Evolutionary conservation across 2,797 vertebrate genomes (phyloP), one percentile per base, ranked within the genome.

Genomic region (Silurus aristotelis): DNA sequence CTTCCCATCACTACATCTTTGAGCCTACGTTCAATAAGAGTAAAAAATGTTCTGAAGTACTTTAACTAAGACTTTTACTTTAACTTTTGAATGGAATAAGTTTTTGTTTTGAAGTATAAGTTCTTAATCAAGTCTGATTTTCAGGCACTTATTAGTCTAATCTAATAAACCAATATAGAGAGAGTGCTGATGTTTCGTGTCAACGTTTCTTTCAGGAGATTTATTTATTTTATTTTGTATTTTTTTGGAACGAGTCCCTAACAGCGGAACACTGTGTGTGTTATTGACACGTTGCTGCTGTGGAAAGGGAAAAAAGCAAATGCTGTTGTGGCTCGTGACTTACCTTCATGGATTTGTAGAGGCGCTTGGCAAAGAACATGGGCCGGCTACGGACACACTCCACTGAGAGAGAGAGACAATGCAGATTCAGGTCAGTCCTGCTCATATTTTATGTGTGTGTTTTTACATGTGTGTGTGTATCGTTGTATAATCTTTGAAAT

Each of bases 301-400:
- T 19, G 5, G 19, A 56, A 27, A 17, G 0, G 2, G 52, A 56
- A 76, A 5, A 58, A 19, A 76, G 25, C 31, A 2, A 8, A 31
- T 2, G 17, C 8, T 10, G 52, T 10, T 56, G n/a, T 56, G 52
- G 25, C 43, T n/a, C 5, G 76, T 31, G 15, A n/a, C 66, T 90
- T 91, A 99, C 98, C 96, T 99, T 99, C 98, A 99, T 99, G 83
- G 98, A 96, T 91, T 97, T 98, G 94, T 98, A 97, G 20, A 99
- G 96, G 31, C 96, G 94, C 86, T 92, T 97, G 81, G 98, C 97
- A 86, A 97, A 99, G 92, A 97, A 99, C 92, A 97, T 97, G 2
- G 96, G 91, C 0, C 93, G 95, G 85, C 96, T 98, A 81, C 97
- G 95, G 83, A 98, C 89, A 8, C 96, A 96, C 86, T 98, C 97